Percentiles rank a stretch among this genome's conserved stretches.
Evolutionary conservation across 2,797 vertebrate genomes (phyloP).

Genomic region (Antrozous pallidus): DNA sequence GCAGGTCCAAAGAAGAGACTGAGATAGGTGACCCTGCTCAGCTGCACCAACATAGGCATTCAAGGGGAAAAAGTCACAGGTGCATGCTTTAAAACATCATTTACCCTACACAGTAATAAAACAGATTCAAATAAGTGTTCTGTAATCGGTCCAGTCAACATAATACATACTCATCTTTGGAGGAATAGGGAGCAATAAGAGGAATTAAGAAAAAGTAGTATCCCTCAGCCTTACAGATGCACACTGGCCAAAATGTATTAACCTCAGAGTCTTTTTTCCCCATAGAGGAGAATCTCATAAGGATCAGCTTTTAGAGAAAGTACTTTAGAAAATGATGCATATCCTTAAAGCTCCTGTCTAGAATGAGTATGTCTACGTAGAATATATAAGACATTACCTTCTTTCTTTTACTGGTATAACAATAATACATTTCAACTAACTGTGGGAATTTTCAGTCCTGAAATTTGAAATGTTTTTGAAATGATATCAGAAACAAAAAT

Average conservation of each 20-base stretch:
- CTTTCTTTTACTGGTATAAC: neutral
- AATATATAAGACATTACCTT: neutral
- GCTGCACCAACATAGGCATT: neutral
- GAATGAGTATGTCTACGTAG: neutral
- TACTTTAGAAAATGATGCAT: neutral
- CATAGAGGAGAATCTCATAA: neutral
- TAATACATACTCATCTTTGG: neutral
- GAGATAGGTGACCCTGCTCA: neutral
- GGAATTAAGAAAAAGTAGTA: neutral
- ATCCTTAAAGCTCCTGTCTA: neutral
- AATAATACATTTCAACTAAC: neutral
- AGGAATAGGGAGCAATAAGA: neutral
- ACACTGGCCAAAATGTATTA: neutral
- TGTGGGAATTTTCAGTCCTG: neutral
- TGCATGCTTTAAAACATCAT: neutral
- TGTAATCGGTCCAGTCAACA: neutral
- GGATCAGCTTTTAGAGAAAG: slow-evolving; percentile 9
- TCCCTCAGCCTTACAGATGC: neutral
- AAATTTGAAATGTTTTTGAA: neutral
- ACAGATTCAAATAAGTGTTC: neutral
- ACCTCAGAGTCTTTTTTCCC: neutral
- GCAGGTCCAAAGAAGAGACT: neutral
- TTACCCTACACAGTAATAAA: neutral
- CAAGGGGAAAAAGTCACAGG: neutral
- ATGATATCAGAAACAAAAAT: neutral